Evolutionary conservation across 2,797 vertebrate genomes (phyloP).

Genomic region (Xiphorhynchus erythropygius): DNA sequence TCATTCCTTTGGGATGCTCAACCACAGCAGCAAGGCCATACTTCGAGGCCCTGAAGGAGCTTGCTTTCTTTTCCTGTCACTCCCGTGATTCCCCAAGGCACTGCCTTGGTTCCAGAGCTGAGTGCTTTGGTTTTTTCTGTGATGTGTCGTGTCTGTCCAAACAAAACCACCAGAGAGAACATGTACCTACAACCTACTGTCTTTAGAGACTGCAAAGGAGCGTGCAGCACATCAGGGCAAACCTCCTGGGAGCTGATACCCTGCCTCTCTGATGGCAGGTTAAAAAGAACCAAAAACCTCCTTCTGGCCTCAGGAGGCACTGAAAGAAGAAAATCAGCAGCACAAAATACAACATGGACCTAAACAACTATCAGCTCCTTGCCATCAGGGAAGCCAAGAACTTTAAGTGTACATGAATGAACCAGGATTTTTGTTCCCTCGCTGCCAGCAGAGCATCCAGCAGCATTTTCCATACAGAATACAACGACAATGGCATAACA

Average conservation of each 20-base stretch:
- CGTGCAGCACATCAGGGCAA: background rate
- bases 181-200: background rate
- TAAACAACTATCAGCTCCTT: background rate
- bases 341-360: background rate
- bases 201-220: background rate
- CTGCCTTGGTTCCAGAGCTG: background rate
- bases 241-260: background rate
- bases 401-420: background rate
- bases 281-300: background rate
- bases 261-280: background rate
- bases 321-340: background rate
- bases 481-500: background rate
- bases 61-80: background rate
- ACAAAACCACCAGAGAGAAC: background rate
- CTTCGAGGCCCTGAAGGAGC: background rate
- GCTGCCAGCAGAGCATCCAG: background rate
- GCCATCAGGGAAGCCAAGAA: background rate
- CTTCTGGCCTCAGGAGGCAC: background rate
- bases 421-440: background rate
- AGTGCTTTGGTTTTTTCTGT: background rate
- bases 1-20: background rate
- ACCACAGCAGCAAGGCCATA: background rate
- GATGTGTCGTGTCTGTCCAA: background rate
- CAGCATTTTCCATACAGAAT: background rate
- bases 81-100: background rate